Evolutionary conservation across 2,888 invertebrate species (phyloP).

Genomic region (Dugesia japonica): DNA sequence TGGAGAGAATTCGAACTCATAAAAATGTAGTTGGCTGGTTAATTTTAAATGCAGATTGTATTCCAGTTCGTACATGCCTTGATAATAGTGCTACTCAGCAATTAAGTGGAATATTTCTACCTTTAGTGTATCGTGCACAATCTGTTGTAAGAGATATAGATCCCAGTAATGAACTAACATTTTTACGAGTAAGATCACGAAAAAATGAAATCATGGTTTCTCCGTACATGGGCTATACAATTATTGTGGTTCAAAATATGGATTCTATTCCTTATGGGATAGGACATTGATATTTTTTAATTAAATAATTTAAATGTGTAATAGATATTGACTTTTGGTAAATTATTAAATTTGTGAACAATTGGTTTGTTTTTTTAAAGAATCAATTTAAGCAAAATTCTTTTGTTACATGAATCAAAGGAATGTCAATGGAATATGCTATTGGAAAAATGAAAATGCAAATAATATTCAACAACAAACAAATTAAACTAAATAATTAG

Average conservation of each 20-base stretch:
- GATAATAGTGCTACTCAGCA: background rate
- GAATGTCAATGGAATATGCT: too few relatives aligned
- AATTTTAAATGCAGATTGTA: background rate
- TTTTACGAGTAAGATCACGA: constrained; percentile 75
- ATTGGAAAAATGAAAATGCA: too few relatives aligned
- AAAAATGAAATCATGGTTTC: constrained; percentile 94
- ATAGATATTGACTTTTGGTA: too few relatives aligned
- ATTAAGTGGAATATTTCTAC: background rate
- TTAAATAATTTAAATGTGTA: too few relatives aligned
- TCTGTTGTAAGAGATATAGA: constrained; percentile 79
- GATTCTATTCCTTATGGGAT: background rate
- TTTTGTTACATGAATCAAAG: too few relatives aligned
- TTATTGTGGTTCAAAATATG: constrained; percentile 66
- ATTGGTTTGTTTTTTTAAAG: too few relatives aligned
- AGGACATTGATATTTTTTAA: background rate
- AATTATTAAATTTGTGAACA: too few relatives aligned
- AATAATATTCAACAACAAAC: too few relatives aligned
- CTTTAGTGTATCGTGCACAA: constrained; percentile 53
- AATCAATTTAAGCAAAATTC: too few relatives aligned
- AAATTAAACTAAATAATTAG: too few relatives aligned
- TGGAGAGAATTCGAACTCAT: background rate
- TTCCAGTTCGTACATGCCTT: background rate
- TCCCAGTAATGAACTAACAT: constrained; percentile 79
- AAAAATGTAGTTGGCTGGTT: constrained; percentile 3
- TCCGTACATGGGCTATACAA: constrained; percentile 78